Base-by-base conservation (phyloP, 2,888 invertebrate species). In the Chloroclysta siterata region DNA sequence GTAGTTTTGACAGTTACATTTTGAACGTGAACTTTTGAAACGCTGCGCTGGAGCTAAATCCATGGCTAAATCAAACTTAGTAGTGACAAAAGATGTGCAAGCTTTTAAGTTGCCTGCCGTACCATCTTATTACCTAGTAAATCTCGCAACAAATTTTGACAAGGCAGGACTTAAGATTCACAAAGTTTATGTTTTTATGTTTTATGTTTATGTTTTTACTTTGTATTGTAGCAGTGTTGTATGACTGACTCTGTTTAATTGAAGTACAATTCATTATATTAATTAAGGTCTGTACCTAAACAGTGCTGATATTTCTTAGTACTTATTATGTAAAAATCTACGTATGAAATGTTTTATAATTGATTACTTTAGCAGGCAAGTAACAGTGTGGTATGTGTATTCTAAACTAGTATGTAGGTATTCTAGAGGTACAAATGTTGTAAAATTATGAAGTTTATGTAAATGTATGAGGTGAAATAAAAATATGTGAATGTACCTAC, bases 241-340 rank as follows among this genome's bases (percentile, higher is more conserved):
- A 28, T 48, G 53, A 72, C 64, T 70, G 70, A 70, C 51, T 68
- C 51, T 76, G 17, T 69, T 47, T 62, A 51, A 55, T 51, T 65
- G 52, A 58, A 60, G 57, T 68, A 68, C 64, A 64, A 67, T 57
- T 52, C 46, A 60, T 1, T 10, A 47, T 11, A 28, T 17, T 41
- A 13, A 17, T 22, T 0, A 22, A 39, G 15, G 6, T 51, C 5
- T 17, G 51, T 52, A 36, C 11, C 53, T 41, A 22, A 41, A 52
- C 41, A 53, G 53, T 28, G 53, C 53, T 41, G 22, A 39, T 63
- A 57, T 28, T 36, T 42, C 36, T 14, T 14, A 28, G 2, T 13
- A n/a, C n/a, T n/a, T n/a, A 13, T 2, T 51, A n/a, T 33, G 8
- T 53, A 53, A 41, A 6, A 41, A 1, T 41, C 7, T 13, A 10